Evolutionary conservation across 2,113 vertebrate species (phyloP).

Genomic region (Platycercus adscitus): DNA sequence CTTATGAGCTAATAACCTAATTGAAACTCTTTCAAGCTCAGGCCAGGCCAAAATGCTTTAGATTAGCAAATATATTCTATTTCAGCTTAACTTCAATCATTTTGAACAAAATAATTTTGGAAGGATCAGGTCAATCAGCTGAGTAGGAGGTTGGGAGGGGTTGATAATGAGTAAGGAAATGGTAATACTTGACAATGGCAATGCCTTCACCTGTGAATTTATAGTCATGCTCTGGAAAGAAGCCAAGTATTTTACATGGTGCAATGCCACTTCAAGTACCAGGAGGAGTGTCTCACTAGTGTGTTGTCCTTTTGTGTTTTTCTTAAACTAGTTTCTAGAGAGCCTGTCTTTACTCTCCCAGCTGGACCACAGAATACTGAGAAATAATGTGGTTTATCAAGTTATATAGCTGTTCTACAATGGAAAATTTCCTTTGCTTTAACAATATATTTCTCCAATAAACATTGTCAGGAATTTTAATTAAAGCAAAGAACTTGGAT

Average conservation of each 20-base stretch:
- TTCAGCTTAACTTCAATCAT: neutral
- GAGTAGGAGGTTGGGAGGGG: neutral
- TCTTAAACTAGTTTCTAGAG: neutral
- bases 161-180: neutral
- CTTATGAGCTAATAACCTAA: neutral
- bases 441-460: neutral
- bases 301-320: accelerated
- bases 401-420: neutral
- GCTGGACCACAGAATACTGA: neutral
- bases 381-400: neutral
- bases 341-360: neutral
- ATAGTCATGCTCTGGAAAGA: neutral
- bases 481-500: neutral
- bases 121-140: neutral
- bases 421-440: neutral
- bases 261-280: neutral
- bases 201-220: neutral
- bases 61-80: neutral
- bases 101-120: neutral
- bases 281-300: neutral
- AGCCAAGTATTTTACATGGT: accelerated
- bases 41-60: neutral
- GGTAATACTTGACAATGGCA: neutral
- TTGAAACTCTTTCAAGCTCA: neutral
- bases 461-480: neutral